Percentiles rank a stretch among this genome's conserved stretches.
phyloP scores from a whole-genome alignment of 2,797 vertebrate species.

The Antrozous pallidus region DNA sequence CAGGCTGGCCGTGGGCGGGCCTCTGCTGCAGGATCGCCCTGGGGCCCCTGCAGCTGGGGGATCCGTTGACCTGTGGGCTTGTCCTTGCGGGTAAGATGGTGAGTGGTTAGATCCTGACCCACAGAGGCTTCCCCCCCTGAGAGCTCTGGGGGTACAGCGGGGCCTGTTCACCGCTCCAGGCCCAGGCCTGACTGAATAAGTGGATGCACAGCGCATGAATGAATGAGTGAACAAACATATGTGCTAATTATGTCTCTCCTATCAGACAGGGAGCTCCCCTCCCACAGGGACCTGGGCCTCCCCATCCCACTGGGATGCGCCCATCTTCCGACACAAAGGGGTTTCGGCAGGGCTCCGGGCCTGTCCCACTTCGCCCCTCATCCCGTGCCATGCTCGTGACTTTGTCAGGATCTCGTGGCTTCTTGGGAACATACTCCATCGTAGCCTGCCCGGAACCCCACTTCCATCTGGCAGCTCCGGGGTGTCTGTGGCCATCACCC shows the following conservation, averaged over 20 bases:
- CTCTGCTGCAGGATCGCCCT: fast-evolving
- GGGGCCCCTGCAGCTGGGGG: not conserved
- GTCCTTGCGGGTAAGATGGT: not conserved
- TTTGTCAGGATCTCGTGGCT: not conserved
- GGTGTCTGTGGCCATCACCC: not conserved
- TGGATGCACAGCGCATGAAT: no score
- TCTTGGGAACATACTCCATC: not conserved
- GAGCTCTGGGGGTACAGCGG: not conserved
- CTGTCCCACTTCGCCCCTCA: not conserved
- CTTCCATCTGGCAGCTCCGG: not conserved
- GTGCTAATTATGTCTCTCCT: not conserved
- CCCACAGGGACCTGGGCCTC: not conserved
- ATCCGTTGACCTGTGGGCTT: not conserved
- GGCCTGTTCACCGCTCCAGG: not conserved
- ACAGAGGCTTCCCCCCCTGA: fast-evolving
- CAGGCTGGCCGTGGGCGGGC: fast-evolving
- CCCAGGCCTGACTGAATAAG: not conserved
- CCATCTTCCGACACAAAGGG: not conserved
- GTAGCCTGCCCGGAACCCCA: fast-evolving
- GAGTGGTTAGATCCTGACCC: not conserved
- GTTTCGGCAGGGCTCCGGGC: not conserved
- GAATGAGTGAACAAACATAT: no score
- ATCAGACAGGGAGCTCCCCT: not conserved
- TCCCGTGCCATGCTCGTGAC: not conserved
- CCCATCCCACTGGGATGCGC: not conserved